Conservation (phyloP, 2,888 invertebrate genomes). For the Atethmia centrago region DNA sequence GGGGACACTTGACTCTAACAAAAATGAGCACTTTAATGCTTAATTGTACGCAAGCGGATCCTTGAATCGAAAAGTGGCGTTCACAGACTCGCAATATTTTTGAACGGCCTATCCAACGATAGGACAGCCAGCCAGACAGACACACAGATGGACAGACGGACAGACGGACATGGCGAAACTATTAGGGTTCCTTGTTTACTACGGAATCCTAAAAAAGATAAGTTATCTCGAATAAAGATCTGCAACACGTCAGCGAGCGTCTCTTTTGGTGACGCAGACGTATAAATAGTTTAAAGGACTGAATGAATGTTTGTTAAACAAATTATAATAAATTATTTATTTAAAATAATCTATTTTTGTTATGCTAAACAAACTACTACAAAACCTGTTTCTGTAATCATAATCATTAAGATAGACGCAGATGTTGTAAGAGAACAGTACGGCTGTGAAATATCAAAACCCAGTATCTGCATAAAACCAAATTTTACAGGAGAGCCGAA, state of each 20-base stretch:
- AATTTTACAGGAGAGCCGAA: too few relatives aligned
- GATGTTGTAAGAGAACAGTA: slow-evolving; percentile 3
- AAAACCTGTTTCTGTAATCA: slow-evolving; percentile 18
- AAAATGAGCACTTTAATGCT: too few relatives aligned
- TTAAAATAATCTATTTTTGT: background rate
- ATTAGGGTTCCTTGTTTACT: too few relatives aligned
- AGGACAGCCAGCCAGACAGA: too few relatives aligned
- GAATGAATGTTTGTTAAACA: slow-evolving; percentile 4
- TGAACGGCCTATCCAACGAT: too few relatives aligned
- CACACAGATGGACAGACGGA: too few relatives aligned
- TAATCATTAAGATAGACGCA: background rate
- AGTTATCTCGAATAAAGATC: background rate
- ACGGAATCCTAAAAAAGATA: background rate
- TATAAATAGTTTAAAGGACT: background rate
- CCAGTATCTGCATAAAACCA: too few relatives aligned
- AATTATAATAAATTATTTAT: background rate
- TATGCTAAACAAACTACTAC: background rate
- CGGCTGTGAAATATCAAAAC: slow-evolving; percentile 10
- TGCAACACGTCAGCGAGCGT: background rate
- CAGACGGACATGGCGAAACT: too few relatives aligned
- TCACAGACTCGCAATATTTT: too few relatives aligned
- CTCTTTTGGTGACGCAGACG: background rate
- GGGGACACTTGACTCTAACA: too few relatives aligned
- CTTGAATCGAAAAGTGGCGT: too few relatives aligned
- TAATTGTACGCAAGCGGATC: too few relatives aligned